Percentiles rank a stretch among this genome's conserved stretches.
These are phyloP conservation scores for Eumeta japonica DNA, from an alignment of 1,140 invertebrate species.

Conservation along the genomic window DNA sequence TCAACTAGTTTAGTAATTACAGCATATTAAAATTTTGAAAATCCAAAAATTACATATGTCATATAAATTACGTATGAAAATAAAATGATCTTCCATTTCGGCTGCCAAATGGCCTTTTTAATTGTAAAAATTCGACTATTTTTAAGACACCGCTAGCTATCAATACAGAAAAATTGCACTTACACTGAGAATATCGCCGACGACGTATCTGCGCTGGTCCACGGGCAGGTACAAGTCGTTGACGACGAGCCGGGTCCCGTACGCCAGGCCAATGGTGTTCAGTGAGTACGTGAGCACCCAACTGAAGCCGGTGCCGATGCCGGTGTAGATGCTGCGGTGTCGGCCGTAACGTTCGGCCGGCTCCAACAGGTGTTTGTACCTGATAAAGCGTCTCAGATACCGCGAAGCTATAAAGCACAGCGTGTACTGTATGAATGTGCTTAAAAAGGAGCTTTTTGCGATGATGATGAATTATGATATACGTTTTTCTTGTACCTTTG, in stretches of 20 bases:
- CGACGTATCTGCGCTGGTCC: conserved; percentile 60
- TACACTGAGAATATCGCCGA: conserved; percentile 68
- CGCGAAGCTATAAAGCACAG: no score
- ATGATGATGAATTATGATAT: not conserved
- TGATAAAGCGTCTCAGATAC: no score
- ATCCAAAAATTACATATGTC: no score
- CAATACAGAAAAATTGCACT: no score
- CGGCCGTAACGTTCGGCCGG: conserved; percentile 67
- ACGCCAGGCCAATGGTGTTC: conserved; percentile 82
- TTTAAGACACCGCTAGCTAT: no score
- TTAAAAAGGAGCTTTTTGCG: not conserved
- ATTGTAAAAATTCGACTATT: no score
- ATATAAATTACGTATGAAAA: no score
- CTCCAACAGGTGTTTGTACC: conserved; percentile 63
- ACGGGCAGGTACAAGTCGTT: conserved; percentile 52
- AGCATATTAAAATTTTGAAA: no score
- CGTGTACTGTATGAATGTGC: not conserved
- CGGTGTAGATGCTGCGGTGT: conserved; percentile 66
- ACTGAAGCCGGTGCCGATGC: conserved; percentile 68
- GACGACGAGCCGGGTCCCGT: conserved; percentile 72
- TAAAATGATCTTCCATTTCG: no score
- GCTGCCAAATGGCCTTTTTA: no score
- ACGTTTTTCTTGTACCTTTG: not conserved
- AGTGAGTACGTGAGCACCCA: conserved; percentile 74
- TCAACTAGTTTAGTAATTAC: no score